These are phyloP conservation scores for Schizopygopsis malacanthus DNA, from an alignment of 2,797 vertebrate genomes.

Conservation along the genomic window DNA sequence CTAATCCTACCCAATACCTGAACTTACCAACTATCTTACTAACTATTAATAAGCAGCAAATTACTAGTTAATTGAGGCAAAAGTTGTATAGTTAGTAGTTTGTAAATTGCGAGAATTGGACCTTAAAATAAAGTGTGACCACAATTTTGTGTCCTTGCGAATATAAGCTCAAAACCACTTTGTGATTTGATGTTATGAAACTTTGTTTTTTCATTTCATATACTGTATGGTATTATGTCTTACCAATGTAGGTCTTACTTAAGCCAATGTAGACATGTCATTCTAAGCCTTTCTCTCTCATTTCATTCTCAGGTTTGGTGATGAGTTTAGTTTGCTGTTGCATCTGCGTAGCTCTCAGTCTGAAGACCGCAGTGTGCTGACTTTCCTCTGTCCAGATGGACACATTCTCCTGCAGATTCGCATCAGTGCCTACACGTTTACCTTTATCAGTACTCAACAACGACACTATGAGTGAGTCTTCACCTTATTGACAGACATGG, in stretches of 20 bases:
- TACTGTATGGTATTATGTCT: not conserved
- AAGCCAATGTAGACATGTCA: not conserved
- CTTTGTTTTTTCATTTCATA: not conserved
- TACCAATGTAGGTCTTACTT: too few relatives aligned
- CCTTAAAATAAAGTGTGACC: not conserved
- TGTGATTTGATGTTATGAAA: not conserved
- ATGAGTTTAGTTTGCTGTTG: constrained; percentile 86
- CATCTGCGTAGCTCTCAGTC: constrained; percentile 78
- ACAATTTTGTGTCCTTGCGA: not conserved
- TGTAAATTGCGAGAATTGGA: not conserved
- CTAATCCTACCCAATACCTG: not conserved
- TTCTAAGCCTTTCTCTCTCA: constrained; percentile 2
- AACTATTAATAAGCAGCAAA: not conserved
- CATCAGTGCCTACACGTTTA: constrained; percentile 75
- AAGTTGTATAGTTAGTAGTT: not conserved
- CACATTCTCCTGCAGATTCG: constrained; percentile 85
- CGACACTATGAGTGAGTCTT: constrained; percentile 88
- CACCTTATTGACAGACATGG: not conserved
- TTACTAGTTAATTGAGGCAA: not conserved
- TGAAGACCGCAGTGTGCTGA: constrained; percentile 82
- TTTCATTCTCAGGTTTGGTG: constrained; percentile 78
- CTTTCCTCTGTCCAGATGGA: constrained; percentile 78
- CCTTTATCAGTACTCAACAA: constrained; percentile 83
- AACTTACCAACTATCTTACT: not conserved
- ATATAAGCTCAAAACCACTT: not conserved